phyloP scores from a whole-genome alignment of 2,888 invertebrate species.

The Frankliniella intonsa region DNA sequence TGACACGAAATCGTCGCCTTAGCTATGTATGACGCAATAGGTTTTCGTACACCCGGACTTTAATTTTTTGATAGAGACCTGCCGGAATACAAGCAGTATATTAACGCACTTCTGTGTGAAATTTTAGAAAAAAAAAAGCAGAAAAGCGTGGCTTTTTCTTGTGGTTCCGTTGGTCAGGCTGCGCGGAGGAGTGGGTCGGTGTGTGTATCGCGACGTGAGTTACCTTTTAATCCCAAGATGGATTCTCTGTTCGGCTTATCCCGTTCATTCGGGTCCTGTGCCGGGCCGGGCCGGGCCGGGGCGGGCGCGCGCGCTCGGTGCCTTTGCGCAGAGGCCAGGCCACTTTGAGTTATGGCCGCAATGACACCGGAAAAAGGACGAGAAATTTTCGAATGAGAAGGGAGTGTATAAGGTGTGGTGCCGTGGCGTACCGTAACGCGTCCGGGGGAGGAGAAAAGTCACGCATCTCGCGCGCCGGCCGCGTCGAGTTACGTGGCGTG shows the following conservation, averaged over 20 bases:
- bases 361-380: background rate
- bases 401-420: background rate
- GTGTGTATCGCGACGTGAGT: background rate
- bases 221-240: constrained; percentile 23
- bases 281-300: background rate
- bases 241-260: constrained; percentile 1
- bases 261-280: background rate
- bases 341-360: background rate
- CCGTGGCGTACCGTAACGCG: too few species aligned
- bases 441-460: background rate
- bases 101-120: too few species aligned
- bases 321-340: background rate
- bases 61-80: too few species aligned
- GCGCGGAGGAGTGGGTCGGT: background rate
- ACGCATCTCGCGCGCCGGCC: background rate
- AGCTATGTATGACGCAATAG: too few species aligned
- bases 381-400: too few species aligned
- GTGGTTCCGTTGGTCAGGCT: background rate
- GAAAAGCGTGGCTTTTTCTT: background rate
- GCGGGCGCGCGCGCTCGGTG: background rate
- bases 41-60: too few species aligned
- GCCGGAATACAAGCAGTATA: too few species aligned
- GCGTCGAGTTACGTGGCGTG: background rate
- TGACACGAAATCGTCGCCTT: too few species aligned
- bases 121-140: background rate